phyloP scores from a whole-genome alignment of 2,113 vertebrate species.

The Heterotilapia buettikoferi region DNA sequence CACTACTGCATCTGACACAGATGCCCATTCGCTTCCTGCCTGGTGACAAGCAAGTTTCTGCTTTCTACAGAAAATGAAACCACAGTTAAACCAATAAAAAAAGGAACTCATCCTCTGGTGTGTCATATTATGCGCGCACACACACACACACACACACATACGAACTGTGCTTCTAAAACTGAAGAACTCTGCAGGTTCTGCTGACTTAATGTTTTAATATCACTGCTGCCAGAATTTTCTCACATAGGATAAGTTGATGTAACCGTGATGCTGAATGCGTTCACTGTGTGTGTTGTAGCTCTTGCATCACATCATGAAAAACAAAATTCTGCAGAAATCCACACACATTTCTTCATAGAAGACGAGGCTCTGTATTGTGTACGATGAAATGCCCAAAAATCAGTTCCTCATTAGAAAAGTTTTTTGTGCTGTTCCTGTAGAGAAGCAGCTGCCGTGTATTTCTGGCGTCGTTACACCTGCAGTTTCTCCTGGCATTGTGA shows the following conservation, averaged over 20 bases:
- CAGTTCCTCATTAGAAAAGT: neutral
- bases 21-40: constrained; percentile 20
- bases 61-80: constrained; percentile 39
- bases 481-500: neutral
- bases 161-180: neutral
- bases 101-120: neutral
- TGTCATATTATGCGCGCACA: accelerated
- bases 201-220: neutral
- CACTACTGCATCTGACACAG: neutral
- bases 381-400: neutral
- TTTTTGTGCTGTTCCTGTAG: neutral
- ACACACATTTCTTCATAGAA: neutral
- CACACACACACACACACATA: neutral
- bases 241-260: neutral
- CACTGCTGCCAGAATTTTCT: neutral
- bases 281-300: neutral
- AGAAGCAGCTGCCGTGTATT: neutral
- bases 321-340: neutral
- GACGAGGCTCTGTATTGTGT: neutral
- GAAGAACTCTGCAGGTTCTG: neutral
- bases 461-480: neutral
- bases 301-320: neutral
- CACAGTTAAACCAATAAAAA: neutral
- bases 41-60: neutral
- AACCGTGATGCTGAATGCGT: neutral